A percentile compares a stretch with the other conserved stretches of the same genome.
Conservation (phyloP, 2,113 vertebrate genomes). For the Trichechus manatus region DNA sequence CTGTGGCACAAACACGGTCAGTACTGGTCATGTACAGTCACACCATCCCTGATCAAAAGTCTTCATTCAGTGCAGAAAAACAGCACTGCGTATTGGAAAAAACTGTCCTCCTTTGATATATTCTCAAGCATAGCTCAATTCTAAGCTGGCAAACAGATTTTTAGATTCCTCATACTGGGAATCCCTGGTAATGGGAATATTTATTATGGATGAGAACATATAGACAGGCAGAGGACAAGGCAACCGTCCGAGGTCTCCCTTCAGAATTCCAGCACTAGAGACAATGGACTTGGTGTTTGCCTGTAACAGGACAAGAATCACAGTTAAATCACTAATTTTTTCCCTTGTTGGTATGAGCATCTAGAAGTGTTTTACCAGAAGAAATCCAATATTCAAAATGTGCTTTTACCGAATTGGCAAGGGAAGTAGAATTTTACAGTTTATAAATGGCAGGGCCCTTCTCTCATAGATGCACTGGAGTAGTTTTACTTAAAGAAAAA, state of each 20-base stretch:
- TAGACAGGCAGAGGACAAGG: not conserved
- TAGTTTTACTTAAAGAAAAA: not conserved
- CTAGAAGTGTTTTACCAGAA: not conserved
- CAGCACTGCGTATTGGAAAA: rapidly evolving
- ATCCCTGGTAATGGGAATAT: not conserved
- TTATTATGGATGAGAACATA: too few species aligned
- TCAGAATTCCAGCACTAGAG: not conserved
- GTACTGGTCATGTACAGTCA: rapidly evolving
- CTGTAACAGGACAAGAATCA: rapidly evolving
- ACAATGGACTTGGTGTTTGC: rapidly evolving
- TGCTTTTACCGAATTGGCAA: not conserved
- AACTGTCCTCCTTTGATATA: rapidly evolving
- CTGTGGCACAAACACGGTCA: rapidly evolving
- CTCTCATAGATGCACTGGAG: not conserved
- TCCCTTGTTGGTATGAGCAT: not conserved
- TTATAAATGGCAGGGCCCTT: not conserved
- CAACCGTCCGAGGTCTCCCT: rapidly evolving
- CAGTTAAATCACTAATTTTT: not conserved
- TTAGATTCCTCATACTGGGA: not conserved
- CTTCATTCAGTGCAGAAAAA: rapidly evolving
- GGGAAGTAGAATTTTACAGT: not conserved
- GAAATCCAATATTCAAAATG: not conserved
- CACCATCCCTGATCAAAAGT: rapidly evolving
- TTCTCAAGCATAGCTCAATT: rapidly evolving
- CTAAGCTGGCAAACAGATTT: not conserved